Evolutionary conservation across 2,797 vertebrate genomes (phyloP).

Genomic region (Antennarius maculatus): DNA sequence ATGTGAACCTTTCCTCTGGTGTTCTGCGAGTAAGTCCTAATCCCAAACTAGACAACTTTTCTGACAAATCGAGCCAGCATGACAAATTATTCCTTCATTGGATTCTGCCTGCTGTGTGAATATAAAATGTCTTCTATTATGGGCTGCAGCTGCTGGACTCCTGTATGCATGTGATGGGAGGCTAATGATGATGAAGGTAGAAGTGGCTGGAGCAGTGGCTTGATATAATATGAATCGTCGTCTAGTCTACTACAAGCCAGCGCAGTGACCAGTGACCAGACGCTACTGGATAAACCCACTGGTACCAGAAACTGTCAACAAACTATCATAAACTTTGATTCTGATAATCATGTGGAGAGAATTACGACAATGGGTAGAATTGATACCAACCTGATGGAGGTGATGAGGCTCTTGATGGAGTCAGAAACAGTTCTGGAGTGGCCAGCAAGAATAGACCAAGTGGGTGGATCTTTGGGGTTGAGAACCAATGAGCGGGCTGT

Average conservation of each 20-base stretch:
- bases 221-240: constrained; percentile 26
- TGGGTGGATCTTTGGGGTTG: constrained; percentile 97
- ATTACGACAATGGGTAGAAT: constrained; percentile 20
- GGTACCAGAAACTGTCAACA: constrained; percentile 24
- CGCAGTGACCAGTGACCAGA: constrained; percentile 37
- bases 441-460: constrained; percentile 94
- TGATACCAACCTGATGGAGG: constrained; percentile 91
- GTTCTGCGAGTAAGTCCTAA: no score
- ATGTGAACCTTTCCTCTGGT: no score
- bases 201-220: constrained; percentile 4
- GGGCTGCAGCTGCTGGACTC: constrained; percentile 5
- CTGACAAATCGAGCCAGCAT: neutral
- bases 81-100: constrained; percentile 5
- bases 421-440: constrained; percentile 97
- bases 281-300: constrained; percentile 23
- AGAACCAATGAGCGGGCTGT: constrained; percentile 94
- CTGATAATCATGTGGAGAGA: constrained; percentile 38
- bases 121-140: constrained; percentile 17
- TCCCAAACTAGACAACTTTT: no score
- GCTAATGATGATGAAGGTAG: constrained; percentile 23
- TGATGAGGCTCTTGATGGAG: constrained; percentile 99
- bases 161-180: neutral
- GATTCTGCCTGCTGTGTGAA: neutral
- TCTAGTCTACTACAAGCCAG: constrained; percentile 38
- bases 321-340: constrained; percentile 17